phyloP scores from a whole-genome alignment of 2,113 vertebrate species.

The Albula glossodonta region DNA sequence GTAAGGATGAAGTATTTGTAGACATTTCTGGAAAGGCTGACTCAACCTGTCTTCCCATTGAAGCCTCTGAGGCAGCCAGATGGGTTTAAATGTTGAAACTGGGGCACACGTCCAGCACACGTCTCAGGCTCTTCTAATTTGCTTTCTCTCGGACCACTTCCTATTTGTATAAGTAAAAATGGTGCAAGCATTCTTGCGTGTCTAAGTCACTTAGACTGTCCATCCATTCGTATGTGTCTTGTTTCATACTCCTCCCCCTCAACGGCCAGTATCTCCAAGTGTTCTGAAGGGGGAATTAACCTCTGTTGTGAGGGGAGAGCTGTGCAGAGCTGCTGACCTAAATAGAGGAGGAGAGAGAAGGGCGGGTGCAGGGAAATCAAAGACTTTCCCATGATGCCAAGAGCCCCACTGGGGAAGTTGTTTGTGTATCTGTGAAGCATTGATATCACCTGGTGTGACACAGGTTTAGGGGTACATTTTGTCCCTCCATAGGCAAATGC shows the following conservation, averaged over 20 bases:
- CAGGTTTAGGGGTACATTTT: neutral
- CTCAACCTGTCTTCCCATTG: neutral
- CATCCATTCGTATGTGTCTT: neutral
- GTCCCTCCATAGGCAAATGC: neutral
- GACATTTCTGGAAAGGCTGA: neutral
- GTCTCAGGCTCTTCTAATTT: neutral
- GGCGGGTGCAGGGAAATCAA: neutral
- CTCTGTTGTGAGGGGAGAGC: neutral
- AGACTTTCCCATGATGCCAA: neutral
- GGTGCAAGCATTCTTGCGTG: neutral
- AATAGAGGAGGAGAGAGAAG: neutral
- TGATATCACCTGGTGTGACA: neutral
- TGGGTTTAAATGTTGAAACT: neutral
- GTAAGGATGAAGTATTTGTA: neutral
- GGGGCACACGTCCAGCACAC: neutral
- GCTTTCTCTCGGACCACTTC: neutral
- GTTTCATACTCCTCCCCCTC: neutral
- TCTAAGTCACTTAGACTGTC: neutral
- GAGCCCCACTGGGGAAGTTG: neutral
- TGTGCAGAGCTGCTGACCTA: neutral
- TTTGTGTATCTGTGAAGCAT: slow-evolving; percentile 2
- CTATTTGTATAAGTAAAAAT: neutral
- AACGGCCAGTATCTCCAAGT: neutral
- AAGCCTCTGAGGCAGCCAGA: neutral
- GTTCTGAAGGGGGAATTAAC: neutral